Base-by-base conservation (phyloP, 92 coral and sea anemone genomes). In the Siderastrea siderea region DNA sequence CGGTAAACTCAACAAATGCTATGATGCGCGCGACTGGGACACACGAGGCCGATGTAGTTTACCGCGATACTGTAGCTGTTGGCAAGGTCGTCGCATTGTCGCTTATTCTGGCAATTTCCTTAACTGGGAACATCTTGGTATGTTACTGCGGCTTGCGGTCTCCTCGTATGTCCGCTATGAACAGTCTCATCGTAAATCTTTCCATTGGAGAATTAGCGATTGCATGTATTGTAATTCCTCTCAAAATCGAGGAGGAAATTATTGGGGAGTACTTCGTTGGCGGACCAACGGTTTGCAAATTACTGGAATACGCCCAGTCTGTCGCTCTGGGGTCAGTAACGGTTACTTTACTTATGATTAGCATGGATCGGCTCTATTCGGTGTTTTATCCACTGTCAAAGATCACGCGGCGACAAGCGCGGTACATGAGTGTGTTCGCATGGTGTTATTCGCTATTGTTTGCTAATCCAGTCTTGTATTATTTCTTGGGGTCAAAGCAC, bases 141-240 rank as follows among this genome's bases (percentile, higher is more conserved):
- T 95, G 98, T 64, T 98, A 98, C 90, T 98, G 99, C 48, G 99
- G 99, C 13, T 82, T 95, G 47, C 83, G 95, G 68, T 92, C 99
- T 0, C 96, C 96, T 19, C 91, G 98, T 45, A 92, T 92, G 93
- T 93, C 94, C 5, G 99, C 99, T 15, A 98, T 98, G 99, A 98
- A 98, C 85, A 93, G 93, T 55, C 82, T 98, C 76, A 98, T 98
- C 78, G 98, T 98, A 58, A 98, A 98, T 87, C 76, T 96, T 48
- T 96, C 99, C n/a, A 86, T 96, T 53, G 98, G 98, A 38, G 99
- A 98, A 68, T 74, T 96, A 19, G 89, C 93, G 3, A 84, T 98
- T 1, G 96, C 96, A 1, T 67, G 84, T 7, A 80, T 95, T 15
- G 99, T 89, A 11, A 87, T 98, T 12, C 99, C 99, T 4, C 89